Evolutionary conservation across 2,797 vertebrate genomes (phyloP).

Genomic region (Gallinago solitaria): DNA sequence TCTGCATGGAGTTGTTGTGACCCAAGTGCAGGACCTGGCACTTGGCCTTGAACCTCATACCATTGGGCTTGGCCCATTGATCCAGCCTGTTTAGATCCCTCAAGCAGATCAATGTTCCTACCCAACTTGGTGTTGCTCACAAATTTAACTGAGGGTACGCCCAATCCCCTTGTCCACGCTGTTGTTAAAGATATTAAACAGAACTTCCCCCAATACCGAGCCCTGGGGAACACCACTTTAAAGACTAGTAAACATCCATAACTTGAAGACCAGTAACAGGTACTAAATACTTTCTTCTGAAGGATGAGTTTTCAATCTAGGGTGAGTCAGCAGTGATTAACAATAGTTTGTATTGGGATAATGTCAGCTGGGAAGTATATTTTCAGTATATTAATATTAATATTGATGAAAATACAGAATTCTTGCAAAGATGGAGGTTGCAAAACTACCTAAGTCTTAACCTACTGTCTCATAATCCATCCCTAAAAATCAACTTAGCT

Average conservation of each 20-base stretch:
- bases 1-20: neutral
- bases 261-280: neutral
- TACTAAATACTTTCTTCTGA: neutral
- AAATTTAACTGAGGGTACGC: neutral
- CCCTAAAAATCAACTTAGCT: neutral
- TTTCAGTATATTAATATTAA: slow-evolving; percentile 25
- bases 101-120: neutral
- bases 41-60: neutral
- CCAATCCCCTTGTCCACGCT: neutral
- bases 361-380: neutral
- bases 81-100: neutral
- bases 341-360: neutral
- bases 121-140: neutral
- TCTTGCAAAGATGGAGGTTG: neutral
- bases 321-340: neutral
- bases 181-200: neutral
- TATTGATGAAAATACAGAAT: neutral
- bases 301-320: neutral
- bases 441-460: neutral
- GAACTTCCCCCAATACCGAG: neutral
- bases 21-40: neutral
- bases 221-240: neutral
- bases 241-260: neutral
- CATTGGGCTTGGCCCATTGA: neutral
- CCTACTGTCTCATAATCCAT: neutral